Conservation (phyloP, 2,113 vertebrate species). For the Cebidichthys violaceus region DNA sequence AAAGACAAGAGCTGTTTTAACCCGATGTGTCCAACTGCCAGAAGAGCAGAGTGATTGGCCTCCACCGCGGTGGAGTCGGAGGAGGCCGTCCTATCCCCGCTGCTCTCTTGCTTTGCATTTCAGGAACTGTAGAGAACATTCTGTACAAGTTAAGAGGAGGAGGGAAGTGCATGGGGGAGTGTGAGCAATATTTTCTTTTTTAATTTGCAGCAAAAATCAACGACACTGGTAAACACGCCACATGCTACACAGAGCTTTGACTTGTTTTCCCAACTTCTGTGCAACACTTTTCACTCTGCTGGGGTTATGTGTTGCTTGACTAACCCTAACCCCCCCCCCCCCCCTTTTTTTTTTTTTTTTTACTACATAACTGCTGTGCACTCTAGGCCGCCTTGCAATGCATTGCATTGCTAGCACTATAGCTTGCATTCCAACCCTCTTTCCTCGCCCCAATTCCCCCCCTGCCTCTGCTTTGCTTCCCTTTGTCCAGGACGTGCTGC, state of each 20-base stretch:
- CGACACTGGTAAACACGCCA: neutral
- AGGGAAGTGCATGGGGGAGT: neutral
- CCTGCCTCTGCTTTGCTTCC: conserved; percentile 26
- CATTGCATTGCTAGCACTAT: conserved; percentile 17
- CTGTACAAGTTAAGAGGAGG: conserved; percentile 67
- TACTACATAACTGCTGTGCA: conserved; percentile 5
- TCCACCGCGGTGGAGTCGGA: conserved; percentile 33
- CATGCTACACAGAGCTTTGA: conserved; percentile 1
- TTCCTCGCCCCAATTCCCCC: conserved; percentile 26
- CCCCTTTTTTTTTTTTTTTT: neutral
- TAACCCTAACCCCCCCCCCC: neutral
- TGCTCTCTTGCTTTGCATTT: conserved; percentile 58
- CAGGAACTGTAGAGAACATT: conserved; percentile 77
- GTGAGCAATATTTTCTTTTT: neutral
- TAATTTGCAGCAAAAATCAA: neutral
- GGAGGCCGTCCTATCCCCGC: conserved; percentile 55
- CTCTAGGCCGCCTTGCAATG: conserved; percentile 9
- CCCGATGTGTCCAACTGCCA: conserved; percentile 25
- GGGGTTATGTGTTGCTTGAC: conserved; percentile 4
- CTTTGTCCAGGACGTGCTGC: conserved; percentile 68
- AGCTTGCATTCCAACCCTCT: conserved; percentile 50
- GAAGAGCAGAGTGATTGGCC: conserved; percentile 59
- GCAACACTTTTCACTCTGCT: neutral
- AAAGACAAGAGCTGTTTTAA: conserved; percentile 30
- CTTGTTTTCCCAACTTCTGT: neutral